Conservation (phyloP, 2,888 invertebrate species). For the Apocheima hispidaria region DNA sequence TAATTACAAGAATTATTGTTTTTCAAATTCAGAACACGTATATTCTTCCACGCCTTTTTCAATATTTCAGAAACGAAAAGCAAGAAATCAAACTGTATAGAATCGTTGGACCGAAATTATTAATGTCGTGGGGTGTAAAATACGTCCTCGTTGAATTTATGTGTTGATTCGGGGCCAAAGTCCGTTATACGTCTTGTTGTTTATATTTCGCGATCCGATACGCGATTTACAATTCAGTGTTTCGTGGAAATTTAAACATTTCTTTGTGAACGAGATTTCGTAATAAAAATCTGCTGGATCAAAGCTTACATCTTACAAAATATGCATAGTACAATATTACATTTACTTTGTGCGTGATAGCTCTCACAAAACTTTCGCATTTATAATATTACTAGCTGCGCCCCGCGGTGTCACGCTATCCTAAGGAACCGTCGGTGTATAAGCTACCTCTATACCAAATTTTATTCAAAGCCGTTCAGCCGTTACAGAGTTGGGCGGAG, state of each 20-base stretch:
- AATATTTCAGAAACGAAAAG: constrained; percentile 9
- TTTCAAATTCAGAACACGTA: neutral
- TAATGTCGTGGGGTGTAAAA: constrained; percentile 33
- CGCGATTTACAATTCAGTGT: constrained; percentile 19
- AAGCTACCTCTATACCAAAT: too few relatives aligned
- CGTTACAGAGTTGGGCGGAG: too few relatives aligned
- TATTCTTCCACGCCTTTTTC: neutral
- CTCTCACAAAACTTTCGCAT: too few relatives aligned
- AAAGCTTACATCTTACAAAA: too few relatives aligned
- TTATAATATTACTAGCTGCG: too few relatives aligned
- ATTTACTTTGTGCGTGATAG: too few relatives aligned
- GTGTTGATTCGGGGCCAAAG: constrained; percentile 34
- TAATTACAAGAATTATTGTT: too few relatives aligned
- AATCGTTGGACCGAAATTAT: constrained; percentile 31
- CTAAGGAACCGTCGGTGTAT: too few relatives aligned
- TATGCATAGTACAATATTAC: too few relatives aligned
- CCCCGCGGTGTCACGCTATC: too few relatives aligned
- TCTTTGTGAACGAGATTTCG: neutral
- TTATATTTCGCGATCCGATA: constrained; percentile 27
- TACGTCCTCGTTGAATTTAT: constrained; percentile 30
- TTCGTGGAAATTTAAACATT: constrained; percentile 6
- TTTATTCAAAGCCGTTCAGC: too few relatives aligned
- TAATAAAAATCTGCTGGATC: too few relatives aligned
- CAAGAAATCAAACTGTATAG: constrained; percentile 25
- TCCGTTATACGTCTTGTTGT: constrained; percentile 21